Base-by-base conservation (phyloP, 2,888 invertebrate species). In the Acleris sparsana region DNA sequence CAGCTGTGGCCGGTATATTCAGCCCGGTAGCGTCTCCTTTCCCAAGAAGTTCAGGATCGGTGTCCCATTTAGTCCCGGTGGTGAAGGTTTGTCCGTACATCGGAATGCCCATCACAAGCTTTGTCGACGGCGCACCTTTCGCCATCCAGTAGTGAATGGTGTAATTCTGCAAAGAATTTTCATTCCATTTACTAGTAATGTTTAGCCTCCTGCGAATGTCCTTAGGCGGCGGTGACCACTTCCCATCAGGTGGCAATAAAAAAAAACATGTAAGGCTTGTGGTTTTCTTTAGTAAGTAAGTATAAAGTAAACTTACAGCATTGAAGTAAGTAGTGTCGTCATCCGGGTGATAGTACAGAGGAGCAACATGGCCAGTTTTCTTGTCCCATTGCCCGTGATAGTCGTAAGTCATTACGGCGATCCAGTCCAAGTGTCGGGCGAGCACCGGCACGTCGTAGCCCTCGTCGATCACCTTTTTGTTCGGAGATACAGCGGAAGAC, bases 311-410 rank as follows among this genome's bases (percentile, higher is more conserved):
- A 89, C 94, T 90, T 90, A 96, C 96, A 52, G 97, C 94, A 87
- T 98, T 98, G 80, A 97, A 97, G 81, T 95, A 97, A 51, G 95
- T 94, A 62, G 94, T 95, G 69, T 96, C 97, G 78, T 97, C 97
- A 53, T 97, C 95, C 3, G 96, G 96, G 80, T 97, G 97, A 77
- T 96, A 94, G 74, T 95, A 97, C 49, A 98, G 84, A 0, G 97
- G 98, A 0, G 97, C 97, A 0, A 97, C 96, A 78, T 98, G 98
- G 0, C 97, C 98, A 1, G 97, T 98, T 82, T 96, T 96, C 80
- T 97, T 97, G 76, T 97, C 97, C 97, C 97, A 98, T 76, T 97
- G 97, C 0, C 97, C 97, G 74, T 97, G 97, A 88, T 95, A 97
- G 80, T 98, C 98, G 77, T 98, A 98, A 0, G 97, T 96, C 98